Evolutionary conservation across 2,888 invertebrate genomes (phyloP).

Genomic region (Lamellibrachia columna): DNA sequence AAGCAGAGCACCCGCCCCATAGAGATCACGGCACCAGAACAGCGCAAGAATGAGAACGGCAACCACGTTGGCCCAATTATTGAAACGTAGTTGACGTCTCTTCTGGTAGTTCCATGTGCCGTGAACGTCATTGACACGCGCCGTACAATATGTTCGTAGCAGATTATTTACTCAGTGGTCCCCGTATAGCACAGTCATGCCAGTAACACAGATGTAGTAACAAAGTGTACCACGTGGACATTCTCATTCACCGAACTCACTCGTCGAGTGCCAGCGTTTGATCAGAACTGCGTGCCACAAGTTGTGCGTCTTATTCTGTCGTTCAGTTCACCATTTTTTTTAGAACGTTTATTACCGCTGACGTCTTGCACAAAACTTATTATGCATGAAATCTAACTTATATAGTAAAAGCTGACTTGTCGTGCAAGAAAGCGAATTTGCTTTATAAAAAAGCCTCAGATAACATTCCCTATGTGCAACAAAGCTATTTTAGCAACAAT

Average conservation of each 20-base stretch:
- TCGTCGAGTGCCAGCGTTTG: background rate
- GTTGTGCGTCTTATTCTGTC: background rate
- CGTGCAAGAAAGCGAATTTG: background rate
- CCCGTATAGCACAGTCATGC: too few relatives aligned
- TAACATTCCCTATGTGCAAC: background rate
- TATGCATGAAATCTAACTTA: background rate
- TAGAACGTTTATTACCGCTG: background rate
- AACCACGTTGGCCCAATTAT: background rate
- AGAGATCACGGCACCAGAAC: slow-evolving; percentile 26
- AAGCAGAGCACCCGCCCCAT: slow-evolving; percentile 39
- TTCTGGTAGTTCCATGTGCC: background rate
- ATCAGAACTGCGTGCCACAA: background rate
- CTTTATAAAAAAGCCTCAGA: background rate
- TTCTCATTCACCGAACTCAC: background rate
- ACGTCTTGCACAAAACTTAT: background rate
- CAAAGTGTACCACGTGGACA: background rate
- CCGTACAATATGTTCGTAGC: too few relatives aligned
- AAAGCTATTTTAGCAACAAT: too few relatives aligned
- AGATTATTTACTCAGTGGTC: too few relatives aligned
- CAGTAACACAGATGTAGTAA: too few relatives aligned
- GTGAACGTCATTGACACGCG: too few relatives aligned
- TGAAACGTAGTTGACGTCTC: background rate
- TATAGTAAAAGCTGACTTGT: background rate
- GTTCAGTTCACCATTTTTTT: background rate
- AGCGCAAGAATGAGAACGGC: background rate